Evolutionary conservation across 2,113 vertebrate genomes (phyloP).

Genomic region (Myotis davidii): DNA sequence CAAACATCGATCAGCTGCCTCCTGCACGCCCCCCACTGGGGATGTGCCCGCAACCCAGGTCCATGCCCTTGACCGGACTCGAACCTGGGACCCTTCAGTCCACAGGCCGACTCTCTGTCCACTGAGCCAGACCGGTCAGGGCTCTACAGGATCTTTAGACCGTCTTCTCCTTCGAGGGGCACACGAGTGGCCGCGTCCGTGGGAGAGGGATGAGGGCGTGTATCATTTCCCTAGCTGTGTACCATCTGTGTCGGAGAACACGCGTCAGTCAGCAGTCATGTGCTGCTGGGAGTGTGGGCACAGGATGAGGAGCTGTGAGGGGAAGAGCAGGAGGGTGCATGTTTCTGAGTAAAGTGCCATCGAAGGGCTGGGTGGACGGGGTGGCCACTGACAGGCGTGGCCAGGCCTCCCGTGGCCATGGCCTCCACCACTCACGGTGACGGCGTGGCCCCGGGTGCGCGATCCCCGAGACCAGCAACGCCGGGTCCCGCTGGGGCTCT

Average conservation of each 20-base stretch:
- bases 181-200: neutral
- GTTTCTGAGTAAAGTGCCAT: neutral
- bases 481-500: neutral
- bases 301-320: neutral
- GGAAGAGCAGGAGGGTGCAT: neutral
- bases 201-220: neutral
- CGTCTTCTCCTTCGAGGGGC: neutral
- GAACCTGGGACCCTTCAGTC: no score
- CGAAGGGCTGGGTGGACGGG: neutral
- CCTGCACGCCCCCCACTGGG: no score
- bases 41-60: no score
- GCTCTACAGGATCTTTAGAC: neutral
- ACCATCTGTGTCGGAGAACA: no score
- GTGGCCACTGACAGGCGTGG: neutral
- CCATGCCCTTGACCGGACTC: no score
- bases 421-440: neutral
- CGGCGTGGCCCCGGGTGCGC: neutral
- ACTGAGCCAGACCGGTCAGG: no score
- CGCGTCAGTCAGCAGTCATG: no score
- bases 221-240: neutral
- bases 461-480: neutral
- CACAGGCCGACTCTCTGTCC: no score
- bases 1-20: no score
- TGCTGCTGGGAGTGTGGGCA: no score
- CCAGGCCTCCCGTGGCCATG: neutral